Percentiles rank a stretch among this genome's conserved stretches.
These are phyloP conservation scores for Nanorana parkeri DNA, from an alignment of 2,113 vertebrate genomes.

Conservation along the genomic window DNA sequence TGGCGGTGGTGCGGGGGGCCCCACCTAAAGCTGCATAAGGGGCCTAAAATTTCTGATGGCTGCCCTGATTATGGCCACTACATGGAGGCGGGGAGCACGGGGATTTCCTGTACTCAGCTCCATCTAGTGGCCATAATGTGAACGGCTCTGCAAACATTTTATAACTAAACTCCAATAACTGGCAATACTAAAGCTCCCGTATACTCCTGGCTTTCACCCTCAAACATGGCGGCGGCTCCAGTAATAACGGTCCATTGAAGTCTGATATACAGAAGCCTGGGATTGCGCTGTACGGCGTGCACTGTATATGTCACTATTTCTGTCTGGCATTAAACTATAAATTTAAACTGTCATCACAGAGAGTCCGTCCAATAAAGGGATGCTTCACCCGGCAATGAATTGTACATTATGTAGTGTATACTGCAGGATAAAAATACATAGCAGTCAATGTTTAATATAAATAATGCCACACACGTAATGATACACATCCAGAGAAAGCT, in stretches of 20 bases:
- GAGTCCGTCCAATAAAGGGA: constrained; percentile 11
- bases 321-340: background rate
- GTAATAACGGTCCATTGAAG: background rate
- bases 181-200: too few species aligned
- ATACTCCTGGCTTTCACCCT: too few species aligned
- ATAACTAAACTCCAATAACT: too few species aligned
- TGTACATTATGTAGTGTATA: constrained; percentile 20
- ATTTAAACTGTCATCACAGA: constrained; percentile 25
- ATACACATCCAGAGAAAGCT: constrained; percentile 32
- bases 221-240: background rate
- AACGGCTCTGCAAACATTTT: too few species aligned
- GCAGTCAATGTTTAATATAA: background rate
- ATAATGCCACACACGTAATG: constrained; percentile 30
- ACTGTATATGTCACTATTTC: background rate
- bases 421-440: constrained; percentile 26
- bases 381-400: constrained; percentile 8
- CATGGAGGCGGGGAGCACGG: too few species aligned
- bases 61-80: too few species aligned
- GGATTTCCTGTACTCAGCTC: too few species aligned
- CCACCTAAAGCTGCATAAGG: too few species aligned
- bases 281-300: background rate
- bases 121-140: too few species aligned
- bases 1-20: too few species aligned
- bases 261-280: background rate
- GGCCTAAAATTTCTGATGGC: too few species aligned